Conservation (phyloP, 2,888 invertebrate genomes). For the Catocala nupta region DNA sequence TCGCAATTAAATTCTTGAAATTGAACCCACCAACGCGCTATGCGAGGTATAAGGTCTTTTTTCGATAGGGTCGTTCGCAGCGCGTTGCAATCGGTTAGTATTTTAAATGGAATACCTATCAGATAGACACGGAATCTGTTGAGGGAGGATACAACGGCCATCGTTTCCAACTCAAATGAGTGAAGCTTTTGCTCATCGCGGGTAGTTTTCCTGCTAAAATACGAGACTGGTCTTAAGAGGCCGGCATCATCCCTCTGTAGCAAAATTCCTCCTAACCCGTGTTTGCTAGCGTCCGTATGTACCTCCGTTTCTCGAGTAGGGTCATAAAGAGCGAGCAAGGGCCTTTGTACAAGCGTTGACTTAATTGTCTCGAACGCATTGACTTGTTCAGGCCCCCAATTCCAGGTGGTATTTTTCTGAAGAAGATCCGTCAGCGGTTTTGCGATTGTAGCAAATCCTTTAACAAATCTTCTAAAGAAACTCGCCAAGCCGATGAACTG, state of each 20-base stretch:
- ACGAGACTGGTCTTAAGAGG: conserved; percentile 34
- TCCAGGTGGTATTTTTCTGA: conserved; percentile 28
- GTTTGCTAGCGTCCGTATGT: conserved; percentile 63
- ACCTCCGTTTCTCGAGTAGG: conserved; percentile 47
- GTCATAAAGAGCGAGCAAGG: conserved; percentile 54
- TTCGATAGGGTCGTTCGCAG: conserved; percentile 7
- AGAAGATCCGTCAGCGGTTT: conserved; percentile 11
- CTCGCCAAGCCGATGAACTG: conserved; percentile 18
- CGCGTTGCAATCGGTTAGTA: too few species aligned
- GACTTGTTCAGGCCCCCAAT: conserved; percentile 25
- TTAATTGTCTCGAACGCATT: conserved; percentile 49
- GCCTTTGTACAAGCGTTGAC: too few species aligned
- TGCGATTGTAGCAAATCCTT: conserved; percentile 5
- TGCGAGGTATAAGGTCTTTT: conserved; percentile 29
- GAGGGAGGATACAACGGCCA: conserved; percentile 41
- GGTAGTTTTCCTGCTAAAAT: conserved; percentile 44
- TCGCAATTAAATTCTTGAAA: conserved; percentile 51
- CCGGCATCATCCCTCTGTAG: conserved; percentile 44
- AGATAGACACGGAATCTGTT: conserved; percentile 38
- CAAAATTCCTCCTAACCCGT: conserved; percentile 52
- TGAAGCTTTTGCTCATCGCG: conserved; percentile 40
- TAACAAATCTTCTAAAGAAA: conserved; percentile 20
- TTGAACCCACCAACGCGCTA: conserved; percentile 55
- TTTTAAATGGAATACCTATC: conserved; percentile 33
- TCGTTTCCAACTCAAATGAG: conserved; percentile 45